Evolutionary conservation across 2,888 invertebrate species (phyloP).

Genomic region (Ectemnius lituratus): DNA sequence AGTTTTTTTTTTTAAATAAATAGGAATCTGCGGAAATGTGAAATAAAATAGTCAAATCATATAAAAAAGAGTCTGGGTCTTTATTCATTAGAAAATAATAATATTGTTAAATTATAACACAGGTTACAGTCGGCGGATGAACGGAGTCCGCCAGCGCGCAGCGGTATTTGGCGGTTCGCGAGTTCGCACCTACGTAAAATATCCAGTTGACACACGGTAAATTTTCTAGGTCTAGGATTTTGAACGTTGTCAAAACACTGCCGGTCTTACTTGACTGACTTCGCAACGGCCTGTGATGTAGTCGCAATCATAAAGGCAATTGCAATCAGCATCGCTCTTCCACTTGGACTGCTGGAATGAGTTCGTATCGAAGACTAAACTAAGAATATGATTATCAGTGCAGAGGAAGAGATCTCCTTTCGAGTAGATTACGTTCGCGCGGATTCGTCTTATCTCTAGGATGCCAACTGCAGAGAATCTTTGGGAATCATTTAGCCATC

Average conservation of each 20-base stretch:
- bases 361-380: too few species aligned
- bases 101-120: slow-evolving; percentile 59
- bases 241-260: too few species aligned
- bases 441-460: slow-evolving; percentile 1
- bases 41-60: background rate
- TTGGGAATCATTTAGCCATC: slow-evolving; percentile 54
- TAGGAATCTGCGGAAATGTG: too few species aligned
- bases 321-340: too few species aligned
- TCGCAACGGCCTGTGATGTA: too few species aligned
- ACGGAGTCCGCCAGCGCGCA: slow-evolving; percentile 59
- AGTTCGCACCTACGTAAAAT: slow-evolving; percentile 16
- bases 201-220: slow-evolving; percentile 13
- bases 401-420: too few species aligned
- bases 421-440: slow-evolving; percentile 7
- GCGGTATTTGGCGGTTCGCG: slow-evolving; percentile 59
- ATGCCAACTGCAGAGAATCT: slow-evolving; percentile 30
- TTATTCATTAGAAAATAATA: slow-evolving; percentile 61
- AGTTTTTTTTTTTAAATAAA: too few species aligned
- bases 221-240: slow-evolving; percentile 13
- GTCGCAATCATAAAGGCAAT: too few species aligned
- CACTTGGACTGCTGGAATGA: too few species aligned
- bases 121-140: slow-evolving; percentile 69
- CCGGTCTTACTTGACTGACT: too few species aligned
- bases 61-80: slow-evolving; percentile 46
- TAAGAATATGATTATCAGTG: too few species aligned